Base-by-base conservation (phyloP, 2,888 invertebrate species). In the Parapristionchus giblindavisi region DNA sequence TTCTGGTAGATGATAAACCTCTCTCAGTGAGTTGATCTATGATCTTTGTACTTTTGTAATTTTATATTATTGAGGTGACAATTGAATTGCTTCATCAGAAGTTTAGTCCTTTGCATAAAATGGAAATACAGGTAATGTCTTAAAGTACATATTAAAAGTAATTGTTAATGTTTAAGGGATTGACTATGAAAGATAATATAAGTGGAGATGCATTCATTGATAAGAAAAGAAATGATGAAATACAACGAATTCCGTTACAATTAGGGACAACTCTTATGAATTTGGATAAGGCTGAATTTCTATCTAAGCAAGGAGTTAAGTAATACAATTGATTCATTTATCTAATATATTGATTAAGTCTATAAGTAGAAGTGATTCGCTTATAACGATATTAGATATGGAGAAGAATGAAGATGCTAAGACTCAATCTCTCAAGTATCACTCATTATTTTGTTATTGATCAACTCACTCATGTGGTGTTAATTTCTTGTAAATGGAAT, bases 371-470 rank as follows among this genome's bases (percentile, higher is more conserved):
- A 66, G 51, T 17, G 66, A 66, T 11, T 66, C 66, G 8, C 66
- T 66, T n/a, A 21, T 66, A 8, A 66, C 34, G 11, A 66, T 66
- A 36, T 34, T 66, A 8, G 66, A 66, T 34, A 66, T 51, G 48
- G 66, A 66, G 66, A 66, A 66, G 32, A 66, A 66, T 36, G 66
- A 66, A 36, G 66, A 66, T 3, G 51, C 34, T 51, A 66, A 66
- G 24, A 34, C 66, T 21, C 48, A 66, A 17, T 66, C 66, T 32
- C 66, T 66, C 51, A 66, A 66, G 66, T 66, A 32, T 27, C 40
- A 8, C 17, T 8, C 11, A 24, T 24, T 11, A 17, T 43, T 14
- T 43, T 17, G 17, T 8, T 8, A 43, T 14, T 43, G 43, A 43
- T 8, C 8, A 43, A 43, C 17, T 8, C 8, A 17, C 11, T 43